phyloP scores from a whole-genome alignment of 2,888 invertebrate genomes.

The Hypselothyrea guttata region DNA sequence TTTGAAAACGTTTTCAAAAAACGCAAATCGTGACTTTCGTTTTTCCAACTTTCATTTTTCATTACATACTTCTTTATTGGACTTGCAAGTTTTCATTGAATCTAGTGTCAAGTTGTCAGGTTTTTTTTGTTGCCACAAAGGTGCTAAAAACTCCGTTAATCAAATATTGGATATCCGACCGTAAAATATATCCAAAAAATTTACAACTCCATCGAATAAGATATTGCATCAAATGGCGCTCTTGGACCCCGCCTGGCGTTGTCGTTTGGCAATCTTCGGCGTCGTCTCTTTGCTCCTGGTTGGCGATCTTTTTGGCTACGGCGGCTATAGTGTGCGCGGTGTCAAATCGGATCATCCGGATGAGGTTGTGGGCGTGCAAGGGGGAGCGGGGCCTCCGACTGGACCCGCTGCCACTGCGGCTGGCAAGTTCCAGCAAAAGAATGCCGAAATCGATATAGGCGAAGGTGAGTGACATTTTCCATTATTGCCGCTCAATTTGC shows the following conservation, averaged over 20 bases:
- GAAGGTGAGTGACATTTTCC: constrained; percentile 78
- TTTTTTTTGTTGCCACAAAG: too few relatives aligned
- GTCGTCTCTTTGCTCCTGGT: constrained; percentile 80
- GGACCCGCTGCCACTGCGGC: constrained; percentile 64
- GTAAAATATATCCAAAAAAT: constrained; percentile 10
- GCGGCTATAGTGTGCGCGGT: constrained; percentile 78
- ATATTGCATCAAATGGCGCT: constrained; percentile 48
- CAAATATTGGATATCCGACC: neutral
- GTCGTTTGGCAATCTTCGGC: constrained; percentile 81
- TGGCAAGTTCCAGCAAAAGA: constrained; percentile 80
- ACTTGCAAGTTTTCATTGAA: constrained; percentile 47
- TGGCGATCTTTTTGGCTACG: constrained; percentile 82
- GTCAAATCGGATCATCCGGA: constrained; percentile 80
- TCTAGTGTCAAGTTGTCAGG: constrained; percentile 39
- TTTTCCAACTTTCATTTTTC: constrained; percentile 67
- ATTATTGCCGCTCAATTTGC: neutral
- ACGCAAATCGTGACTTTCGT: constrained; percentile 57
- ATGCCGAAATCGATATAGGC: constrained; percentile 81
- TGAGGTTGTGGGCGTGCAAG: constrained; percentile 62
- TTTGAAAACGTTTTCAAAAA: constrained; percentile 40
- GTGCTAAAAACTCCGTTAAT: constrained; percentile 29
- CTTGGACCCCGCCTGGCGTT: constrained; percentile 82
- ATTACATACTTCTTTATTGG: constrained; percentile 1
- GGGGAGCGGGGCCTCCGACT: constrained; percentile 50
- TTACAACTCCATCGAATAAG: neutral